These are phyloP conservation scores for Drosophila busckii DNA, from an alignment of 1,140 invertebrate species.

Conservation along the genomic window DNA sequence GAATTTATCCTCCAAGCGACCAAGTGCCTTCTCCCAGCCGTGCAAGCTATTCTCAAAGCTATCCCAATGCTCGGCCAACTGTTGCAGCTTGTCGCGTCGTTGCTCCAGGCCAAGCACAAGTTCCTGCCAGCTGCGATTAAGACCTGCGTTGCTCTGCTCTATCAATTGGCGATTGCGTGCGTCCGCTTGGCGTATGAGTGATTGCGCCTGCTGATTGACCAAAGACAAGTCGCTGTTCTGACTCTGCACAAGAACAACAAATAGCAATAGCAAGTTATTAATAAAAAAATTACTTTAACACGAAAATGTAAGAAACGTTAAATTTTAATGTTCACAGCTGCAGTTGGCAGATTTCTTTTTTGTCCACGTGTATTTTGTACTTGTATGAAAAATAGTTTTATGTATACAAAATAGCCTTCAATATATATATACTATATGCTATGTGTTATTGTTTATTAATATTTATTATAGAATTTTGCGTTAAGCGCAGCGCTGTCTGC, in stretches of 20 bases:
- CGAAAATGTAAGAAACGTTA: too few species aligned
- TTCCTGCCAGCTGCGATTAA: constrained; percentile 87
- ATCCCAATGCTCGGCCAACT: constrained; percentile 88
- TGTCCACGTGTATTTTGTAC: too few species aligned
- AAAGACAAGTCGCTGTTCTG: constrained; percentile 67
- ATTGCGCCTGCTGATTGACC: constrained; percentile 83
- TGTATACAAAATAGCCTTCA: not conserved
- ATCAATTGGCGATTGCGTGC: constrained; percentile 82
- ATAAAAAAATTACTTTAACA: too few species aligned
- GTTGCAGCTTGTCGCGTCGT: constrained; percentile 82
- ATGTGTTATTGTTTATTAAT: not conserved
- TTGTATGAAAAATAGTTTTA: not conserved
- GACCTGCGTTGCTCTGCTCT: constrained; percentile 81
- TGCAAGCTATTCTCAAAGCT: constrained; percentile 86
- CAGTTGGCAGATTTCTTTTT: too few species aligned
- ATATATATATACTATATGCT: constrained; percentile 6
- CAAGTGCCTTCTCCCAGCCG: constrained; percentile 82
- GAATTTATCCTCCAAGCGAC: constrained; percentile 84
- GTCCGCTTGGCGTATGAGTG: constrained; percentile 84
- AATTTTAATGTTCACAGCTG: too few species aligned
- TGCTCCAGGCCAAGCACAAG: constrained; percentile 85
- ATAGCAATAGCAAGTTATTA: constrained; percentile 15
- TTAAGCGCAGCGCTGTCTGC: constrained; percentile 10
- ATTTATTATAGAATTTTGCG: constrained; percentile 7
- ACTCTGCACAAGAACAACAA: constrained; percentile 44